Evolutionary conservation across 2,797 vertebrate genomes (phyloP), one percentile per base, ranked within the genome.

Genomic region (Neosilurus hyrtlii): DNA sequence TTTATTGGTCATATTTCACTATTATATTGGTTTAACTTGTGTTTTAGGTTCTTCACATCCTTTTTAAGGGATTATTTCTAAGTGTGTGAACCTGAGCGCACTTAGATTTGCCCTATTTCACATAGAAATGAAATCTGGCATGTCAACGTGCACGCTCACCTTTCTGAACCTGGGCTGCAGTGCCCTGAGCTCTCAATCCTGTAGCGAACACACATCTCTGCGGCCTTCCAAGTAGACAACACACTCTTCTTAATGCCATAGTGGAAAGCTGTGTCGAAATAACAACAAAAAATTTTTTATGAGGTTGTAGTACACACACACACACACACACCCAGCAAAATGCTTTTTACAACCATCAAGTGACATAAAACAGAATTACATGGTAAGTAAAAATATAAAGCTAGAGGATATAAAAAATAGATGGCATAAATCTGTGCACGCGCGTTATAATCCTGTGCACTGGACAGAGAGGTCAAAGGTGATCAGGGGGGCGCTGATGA

Each of bases 191-290:
- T 88, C 94, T 93, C 72, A 81, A 84, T 0, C 91, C 86, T 9
- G 89, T 82, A 9, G 91, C 18, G 20, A 92, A 3, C 66, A 87
- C 83, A 83, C 90, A 90, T 86, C 90, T 91, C 82, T 90, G 91
- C 10, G 90, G 86, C 26, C 72, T 87, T 52, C 86, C 82, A 80
- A 95, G 59, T 4, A 96, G 89, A 59, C 93, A 90, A 77, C 88
- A 83, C 68, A 84, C 71, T 1, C 89, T 87, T 83, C 93, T 92
- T 83, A 95, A 83, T 3, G 95, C 94, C 95, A 96, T 96, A 82
- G 35, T 85, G 78, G 71, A 73, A 59, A 15, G 61, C 22, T 11
- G 68, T 81, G 54, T 3, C 5, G 12, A 4, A 6, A 22, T 30
- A 2, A 79, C 43, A 15, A 16, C 37, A 24, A 6, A 4, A 2